Percentiles rank a stretch among this genome's conserved stretches.
Evolutionary conservation across 2,888 invertebrate species (phyloP).

Genomic region (Adelphocoris suturalis): DNA sequence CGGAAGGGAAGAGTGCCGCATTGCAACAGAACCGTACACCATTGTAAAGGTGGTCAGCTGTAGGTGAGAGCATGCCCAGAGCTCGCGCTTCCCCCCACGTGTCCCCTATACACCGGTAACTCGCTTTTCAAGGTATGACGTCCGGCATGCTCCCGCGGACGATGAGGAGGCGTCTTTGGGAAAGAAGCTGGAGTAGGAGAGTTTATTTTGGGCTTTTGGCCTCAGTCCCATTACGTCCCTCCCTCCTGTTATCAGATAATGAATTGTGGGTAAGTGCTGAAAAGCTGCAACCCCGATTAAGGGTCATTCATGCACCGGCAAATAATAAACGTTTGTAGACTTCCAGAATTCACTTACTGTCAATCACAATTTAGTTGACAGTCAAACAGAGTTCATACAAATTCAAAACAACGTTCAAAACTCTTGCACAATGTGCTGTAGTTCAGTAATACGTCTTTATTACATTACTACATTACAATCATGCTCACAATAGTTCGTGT

Average conservation of each 20-base stretch:
- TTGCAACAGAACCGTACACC: conserved; percentile 64
- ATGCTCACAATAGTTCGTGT: not conserved
- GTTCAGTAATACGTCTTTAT: not conserved
- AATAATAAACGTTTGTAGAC: not conserved
- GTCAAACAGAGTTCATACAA: not conserved
- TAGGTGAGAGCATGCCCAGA: conserved; percentile 61
- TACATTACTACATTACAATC: not conserved
- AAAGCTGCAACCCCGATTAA: not conserved
- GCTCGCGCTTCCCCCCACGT: conserved; percentile 18
- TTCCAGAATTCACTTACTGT: not conserved
- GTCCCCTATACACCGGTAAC: conserved; percentile 24
- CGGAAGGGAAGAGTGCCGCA: conserved; percentile 56
- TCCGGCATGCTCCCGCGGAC: conserved; percentile 6
- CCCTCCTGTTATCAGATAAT: conserved; percentile 55
- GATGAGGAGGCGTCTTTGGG: conserved; percentile 4
- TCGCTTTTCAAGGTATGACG: conserved; percentile 44
- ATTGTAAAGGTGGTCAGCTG: conserved; percentile 67
- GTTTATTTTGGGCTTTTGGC: conserved; percentile 56
- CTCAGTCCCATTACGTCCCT: conserved; percentile 42
- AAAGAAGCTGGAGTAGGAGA: conserved; percentile 55
- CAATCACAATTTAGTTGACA: not conserved
- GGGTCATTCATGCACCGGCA: not conserved
- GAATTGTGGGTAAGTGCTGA: conserved; percentile 22
- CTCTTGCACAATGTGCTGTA: not conserved
- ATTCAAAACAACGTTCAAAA: not conserved